Conservation (phyloP, 2,113 vertebrate genomes). For the Polypterus bichir region DNA sequence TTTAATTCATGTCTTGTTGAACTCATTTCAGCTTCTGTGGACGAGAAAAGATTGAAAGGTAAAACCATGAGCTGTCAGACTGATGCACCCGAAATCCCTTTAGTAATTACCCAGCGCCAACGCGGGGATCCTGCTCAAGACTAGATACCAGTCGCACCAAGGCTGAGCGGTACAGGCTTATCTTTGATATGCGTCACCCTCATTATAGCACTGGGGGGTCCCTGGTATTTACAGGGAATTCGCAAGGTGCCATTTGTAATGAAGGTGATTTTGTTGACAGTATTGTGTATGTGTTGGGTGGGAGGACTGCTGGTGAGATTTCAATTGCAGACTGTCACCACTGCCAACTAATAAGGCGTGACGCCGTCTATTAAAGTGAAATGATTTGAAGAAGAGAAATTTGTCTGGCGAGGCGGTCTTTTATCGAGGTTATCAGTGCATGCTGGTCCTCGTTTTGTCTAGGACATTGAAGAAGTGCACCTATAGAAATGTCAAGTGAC, state of each 20-base stretch:
- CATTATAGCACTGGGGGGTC: conserved; percentile 8
- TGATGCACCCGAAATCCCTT: background rate
- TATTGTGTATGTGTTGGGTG: background rate
- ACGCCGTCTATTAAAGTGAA: too few relatives aligned
- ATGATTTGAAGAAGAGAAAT: too few relatives aligned
- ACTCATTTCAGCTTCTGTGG: background rate
- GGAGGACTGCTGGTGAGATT: too few relatives aligned
- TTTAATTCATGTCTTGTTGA: background rate
- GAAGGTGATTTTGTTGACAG: conserved; percentile 8
- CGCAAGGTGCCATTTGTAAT: conserved; percentile 1
- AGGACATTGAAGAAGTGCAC: too few relatives aligned
- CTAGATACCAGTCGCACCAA: background rate
- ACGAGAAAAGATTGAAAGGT: conserved; percentile 2
- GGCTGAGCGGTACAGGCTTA: background rate
- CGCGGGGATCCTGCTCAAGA: conserved; percentile 7
- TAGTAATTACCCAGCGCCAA: conserved; percentile 4
- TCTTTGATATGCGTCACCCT: conserved; percentile 7
- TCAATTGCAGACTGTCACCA: too few relatives aligned
- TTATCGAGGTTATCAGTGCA: too few relatives aligned
- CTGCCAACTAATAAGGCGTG: too few relatives aligned
- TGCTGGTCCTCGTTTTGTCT: too few relatives aligned
- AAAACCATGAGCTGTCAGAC: conserved; percentile 2
- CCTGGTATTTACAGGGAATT: conserved; percentile 2
- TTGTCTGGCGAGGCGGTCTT: too few relatives aligned
- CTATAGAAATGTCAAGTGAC: too few relatives aligned